These are phyloP conservation scores for Napeogenes sylphis DNA, from an alignment of 2,888 invertebrate species.

Conservation along the genomic window DNA sequence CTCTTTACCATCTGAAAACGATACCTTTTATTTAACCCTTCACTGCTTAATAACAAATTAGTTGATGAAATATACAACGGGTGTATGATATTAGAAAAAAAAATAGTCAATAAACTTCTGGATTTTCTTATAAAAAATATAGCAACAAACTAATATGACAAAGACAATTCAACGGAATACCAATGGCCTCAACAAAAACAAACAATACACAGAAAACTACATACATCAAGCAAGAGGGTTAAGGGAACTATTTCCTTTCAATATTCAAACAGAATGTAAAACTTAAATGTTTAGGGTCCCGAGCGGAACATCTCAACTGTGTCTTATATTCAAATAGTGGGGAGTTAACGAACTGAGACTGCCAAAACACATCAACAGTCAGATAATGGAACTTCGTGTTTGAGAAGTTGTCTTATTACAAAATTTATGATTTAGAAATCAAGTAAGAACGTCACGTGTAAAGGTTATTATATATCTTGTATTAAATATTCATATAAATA, in stretches of 20 bases:
- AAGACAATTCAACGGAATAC: not conserved
- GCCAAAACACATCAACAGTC: constrained; percentile 55
- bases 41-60: constrained; percentile 18
- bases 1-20: constrained; percentile 39
- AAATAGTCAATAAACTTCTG: no score
- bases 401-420: constrained; percentile 2
- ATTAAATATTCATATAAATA: no score
- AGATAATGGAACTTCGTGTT: constrained; percentile 6
- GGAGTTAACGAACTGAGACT: constrained; percentile 65
- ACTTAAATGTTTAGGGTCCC: constrained; percentile 63
- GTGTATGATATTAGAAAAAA: no score
- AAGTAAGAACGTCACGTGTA: not conserved
- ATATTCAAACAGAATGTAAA: constrained; percentile 47
- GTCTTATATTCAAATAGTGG: constrained; percentile 74
- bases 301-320: constrained; percentile 56
- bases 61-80: not conserved
- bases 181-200: not conserved
- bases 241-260: constrained; percentile 44
- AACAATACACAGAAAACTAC: not conserved
- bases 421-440: not conserved
- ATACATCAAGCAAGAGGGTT: constrained; percentile 19
- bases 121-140: no score
- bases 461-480: no score
- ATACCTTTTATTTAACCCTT: constrained; percentile 51
- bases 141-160: no score